Base-by-base conservation (phyloP, 30 jellyfish, hydroid and myxozoan species). In the Turritopsis dohrnii region DNA sequence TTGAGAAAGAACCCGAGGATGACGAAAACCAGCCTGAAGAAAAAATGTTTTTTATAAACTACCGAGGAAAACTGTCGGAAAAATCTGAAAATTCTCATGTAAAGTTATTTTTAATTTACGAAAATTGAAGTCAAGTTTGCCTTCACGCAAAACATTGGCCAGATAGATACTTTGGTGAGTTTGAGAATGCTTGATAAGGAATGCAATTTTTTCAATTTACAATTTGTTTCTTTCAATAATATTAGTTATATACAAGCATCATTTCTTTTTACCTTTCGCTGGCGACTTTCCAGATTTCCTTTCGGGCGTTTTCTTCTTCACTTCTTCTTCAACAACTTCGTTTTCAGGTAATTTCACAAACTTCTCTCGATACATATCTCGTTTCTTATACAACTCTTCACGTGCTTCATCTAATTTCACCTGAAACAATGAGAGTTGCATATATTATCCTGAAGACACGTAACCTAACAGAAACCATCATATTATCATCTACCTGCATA, bases 401-500 rank as follows among this genome's bases (percentile, higher is more conserved):
- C 76, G 76, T 17, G 29, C 29, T 66, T 66, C 29, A 26, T 66
- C 76, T 21, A 41, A 41, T 41, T 41, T 41, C 60, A 13, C 13
- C 60, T 41, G n/a, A n/a, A n/a, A n/a, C n/a, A n/a, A n/a, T n/a
- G n/a, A n/a, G n/a, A n/a, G n/a, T n/a, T n/a, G n/a, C n/a, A n/a
- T n/a, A n/a, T n/a, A n/a, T n/a, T n/a, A n/a, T n/a, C n/a, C n/a
- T n/a, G n/a, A n/a, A n/a, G n/a, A n/a, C n/a, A n/a, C n/a, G n/a
- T n/a, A n/a, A n/a, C n/a, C n/a, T n/a, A n/a, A n/a, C 60, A 41
- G 60, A 41, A 41, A 41, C 13, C 13, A 3, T 41, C 13, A 5
- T 41, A 5, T 41, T 13, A 3, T 41, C 13, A 41, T 5, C 13
- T 41, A 93, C 98, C 95, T 93, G 96, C 93, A 93, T 71, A 19